These are phyloP conservation scores for Drosophila antonietae DNA, from an alignment of 2,888 invertebrate genomes.

Conservation along the genomic window DNA sequence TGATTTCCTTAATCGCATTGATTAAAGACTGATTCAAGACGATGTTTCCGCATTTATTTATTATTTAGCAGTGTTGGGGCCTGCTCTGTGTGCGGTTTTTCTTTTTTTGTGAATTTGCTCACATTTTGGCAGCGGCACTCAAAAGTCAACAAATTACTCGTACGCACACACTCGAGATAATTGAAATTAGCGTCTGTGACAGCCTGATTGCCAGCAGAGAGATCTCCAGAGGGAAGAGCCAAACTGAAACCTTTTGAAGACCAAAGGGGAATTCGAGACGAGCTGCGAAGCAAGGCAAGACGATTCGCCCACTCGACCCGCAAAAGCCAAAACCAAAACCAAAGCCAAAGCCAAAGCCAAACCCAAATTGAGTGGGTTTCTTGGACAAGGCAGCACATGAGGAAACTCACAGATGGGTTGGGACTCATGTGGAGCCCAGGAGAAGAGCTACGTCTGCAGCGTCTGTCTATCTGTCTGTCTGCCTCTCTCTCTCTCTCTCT, in stretches of 20 bases:
- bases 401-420: constrained; percentile 13
- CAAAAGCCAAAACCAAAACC: constrained; percentile 25
- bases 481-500: background rate
- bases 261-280: background rate
- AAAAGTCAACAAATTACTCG: constrained; percentile 75
- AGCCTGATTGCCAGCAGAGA: constrained; percentile 72
- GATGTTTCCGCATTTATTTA: constrained; percentile 54
- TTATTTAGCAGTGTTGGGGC: background rate
- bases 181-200: constrained; percentile 77
- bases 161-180: constrained; percentile 74
- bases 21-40: constrained; percentile 36
- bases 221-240: constrained; percentile 51
- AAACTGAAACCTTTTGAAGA: constrained; percentile 11
- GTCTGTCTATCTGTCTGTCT: background rate
- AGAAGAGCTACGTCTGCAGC: constrained; percentile 6
- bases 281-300: background rate
- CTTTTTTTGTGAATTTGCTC: constrained; percentile 38
- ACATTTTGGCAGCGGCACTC: constrained; percentile 30
- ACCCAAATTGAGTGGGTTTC: constrained; percentile 73
- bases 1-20: constrained; percentile 37
- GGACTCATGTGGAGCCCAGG: constrained; percentile 7
- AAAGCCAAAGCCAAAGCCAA: constrained; percentile 34
- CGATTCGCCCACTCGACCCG: constrained; percentile 61
- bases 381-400: constrained; percentile 54
- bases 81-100: background rate